Evolutionary conservation across 2,113 vertebrate genomes (phyloP).

Genomic region (human (Homo sapiens)): DNA sequence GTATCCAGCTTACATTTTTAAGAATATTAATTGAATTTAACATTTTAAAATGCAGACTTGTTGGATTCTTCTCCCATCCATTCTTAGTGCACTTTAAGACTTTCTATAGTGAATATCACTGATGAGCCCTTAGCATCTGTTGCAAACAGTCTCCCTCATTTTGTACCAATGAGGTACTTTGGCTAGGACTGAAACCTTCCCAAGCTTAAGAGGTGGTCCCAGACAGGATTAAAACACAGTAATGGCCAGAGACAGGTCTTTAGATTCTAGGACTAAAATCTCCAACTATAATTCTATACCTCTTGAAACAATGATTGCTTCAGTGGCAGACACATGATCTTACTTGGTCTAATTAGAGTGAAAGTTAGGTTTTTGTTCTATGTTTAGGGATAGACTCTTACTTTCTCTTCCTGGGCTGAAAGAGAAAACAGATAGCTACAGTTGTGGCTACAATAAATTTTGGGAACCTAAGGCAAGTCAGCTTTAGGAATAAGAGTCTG

Average conservation of each 20-base stretch:
- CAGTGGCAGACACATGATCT: background rate
- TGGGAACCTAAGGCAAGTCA: background rate
- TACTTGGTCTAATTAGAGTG: background rate
- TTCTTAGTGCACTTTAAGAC: background rate
- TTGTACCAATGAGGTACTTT: background rate
- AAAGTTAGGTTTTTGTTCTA: background rate
- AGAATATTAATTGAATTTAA: conserved; percentile 4
- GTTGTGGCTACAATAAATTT: background rate
- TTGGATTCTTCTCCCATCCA: background rate
- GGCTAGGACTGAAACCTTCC: background rate
- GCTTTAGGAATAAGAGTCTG: background rate
- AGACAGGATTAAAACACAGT: background rate
- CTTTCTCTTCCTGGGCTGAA: background rate
- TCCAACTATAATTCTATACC: background rate
- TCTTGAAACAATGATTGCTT: background rate
- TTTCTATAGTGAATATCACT: background rate
- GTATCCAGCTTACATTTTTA: background rate
- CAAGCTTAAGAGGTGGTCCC: background rate
- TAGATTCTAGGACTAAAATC: background rate
- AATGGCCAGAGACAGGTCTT: background rate
- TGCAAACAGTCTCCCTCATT: background rate
- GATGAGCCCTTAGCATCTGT: background rate
- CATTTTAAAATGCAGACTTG: background rate
- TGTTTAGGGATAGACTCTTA: background rate
- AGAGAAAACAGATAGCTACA: background rate